phyloP scores from a whole-genome alignment of 2,888 invertebrate genomes.

The Orthosia incerta region DNA sequence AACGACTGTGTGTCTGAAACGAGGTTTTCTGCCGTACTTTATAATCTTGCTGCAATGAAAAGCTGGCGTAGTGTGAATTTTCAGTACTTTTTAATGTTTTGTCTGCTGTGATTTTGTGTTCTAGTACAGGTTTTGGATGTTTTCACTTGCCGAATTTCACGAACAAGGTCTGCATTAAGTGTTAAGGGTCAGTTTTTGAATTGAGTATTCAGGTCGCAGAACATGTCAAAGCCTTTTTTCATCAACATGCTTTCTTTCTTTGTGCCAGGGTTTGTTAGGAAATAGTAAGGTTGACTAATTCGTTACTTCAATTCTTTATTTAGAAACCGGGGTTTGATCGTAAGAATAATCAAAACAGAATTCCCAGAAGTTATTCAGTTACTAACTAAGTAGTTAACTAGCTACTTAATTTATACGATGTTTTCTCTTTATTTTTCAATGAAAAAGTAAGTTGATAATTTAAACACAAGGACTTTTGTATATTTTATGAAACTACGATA shows the following conservation, averaged over 20 bases:
- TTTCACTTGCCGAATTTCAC: neutral
- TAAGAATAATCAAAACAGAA: too few species aligned
- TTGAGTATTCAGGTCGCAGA: neutral
- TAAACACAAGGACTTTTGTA: neutral
- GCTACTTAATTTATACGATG: too few species aligned
- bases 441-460: too few species aligned
- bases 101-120: constrained; percentile 20
- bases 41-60: constrained; percentile 59
- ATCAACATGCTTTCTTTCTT: too few species aligned
- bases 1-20: constrained; percentile 62
- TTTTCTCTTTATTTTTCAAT: too few species aligned
- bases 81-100: constrained; percentile 41
- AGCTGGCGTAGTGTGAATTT: constrained; percentile 48
- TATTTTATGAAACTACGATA: neutral
- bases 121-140: neutral
- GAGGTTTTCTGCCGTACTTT: constrained; percentile 60
- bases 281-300: too few species aligned
- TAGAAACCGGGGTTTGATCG: too few species aligned
- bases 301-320: too few species aligned
- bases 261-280: too few species aligned
- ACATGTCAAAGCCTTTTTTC: too few species aligned
- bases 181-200: neutral
- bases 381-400: too few species aligned
- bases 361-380: too few species aligned
- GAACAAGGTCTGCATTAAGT: neutral